Percentiles rank a stretch among this genome's conserved stretches.
Evolutionary conservation across 2,113 vertebrate genomes (phyloP).

Genomic region (Lagopus muta): DNA sequence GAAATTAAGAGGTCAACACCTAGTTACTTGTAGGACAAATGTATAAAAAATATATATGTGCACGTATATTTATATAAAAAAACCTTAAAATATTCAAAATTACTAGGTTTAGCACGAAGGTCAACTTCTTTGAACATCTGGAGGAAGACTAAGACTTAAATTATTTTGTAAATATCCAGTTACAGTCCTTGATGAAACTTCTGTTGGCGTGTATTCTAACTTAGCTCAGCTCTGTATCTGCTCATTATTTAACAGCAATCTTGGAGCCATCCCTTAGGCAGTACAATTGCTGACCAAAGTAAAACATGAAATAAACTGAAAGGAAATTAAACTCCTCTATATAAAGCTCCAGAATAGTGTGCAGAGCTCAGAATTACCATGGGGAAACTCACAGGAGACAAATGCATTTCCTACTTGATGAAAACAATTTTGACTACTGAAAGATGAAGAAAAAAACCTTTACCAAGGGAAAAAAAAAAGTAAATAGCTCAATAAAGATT

Average conservation of each 20-base stretch:
- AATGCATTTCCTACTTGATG: background rate
- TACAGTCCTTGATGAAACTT: background rate
- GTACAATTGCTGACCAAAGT: conserved; percentile 7
- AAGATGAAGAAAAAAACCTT: background rate
- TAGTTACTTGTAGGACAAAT: background rate
- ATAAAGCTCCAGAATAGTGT: background rate
- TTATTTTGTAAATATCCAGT: background rate
- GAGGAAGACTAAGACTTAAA: background rate
- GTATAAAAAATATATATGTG: background rate
- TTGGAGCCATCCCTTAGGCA: background rate
- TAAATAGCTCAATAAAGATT: background rate
- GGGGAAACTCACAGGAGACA: background rate
- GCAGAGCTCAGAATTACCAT: background rate
- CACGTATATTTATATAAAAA: background rate
- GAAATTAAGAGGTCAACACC: background rate
- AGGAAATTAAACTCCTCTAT: conserved; percentile 8
- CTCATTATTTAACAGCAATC: background rate
- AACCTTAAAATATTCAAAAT: background rate
- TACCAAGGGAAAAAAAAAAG: background rate
- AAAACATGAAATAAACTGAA: background rate
- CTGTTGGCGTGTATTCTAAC: background rate
- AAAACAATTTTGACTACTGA: background rate
- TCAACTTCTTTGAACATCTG: background rate
- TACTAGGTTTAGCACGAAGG: background rate
- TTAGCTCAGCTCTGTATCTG: background rate